These are phyloP conservation scores for Leptinotarsa defecta DNA, from an alignment of 1,140 invertebrate genomes.

Conservation along the genomic window DNA sequence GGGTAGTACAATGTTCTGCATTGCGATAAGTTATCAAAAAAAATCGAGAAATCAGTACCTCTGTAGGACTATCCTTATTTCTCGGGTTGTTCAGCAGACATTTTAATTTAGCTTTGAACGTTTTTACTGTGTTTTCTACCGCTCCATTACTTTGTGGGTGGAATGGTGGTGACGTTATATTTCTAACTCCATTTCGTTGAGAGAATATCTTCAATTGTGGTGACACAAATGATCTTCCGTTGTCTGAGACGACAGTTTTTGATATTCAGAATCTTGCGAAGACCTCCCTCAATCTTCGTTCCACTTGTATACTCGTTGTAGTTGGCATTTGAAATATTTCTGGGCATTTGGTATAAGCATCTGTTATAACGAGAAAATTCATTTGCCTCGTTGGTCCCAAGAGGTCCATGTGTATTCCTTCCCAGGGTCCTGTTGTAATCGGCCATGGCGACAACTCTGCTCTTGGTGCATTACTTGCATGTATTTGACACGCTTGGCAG, in stretches of 20 bases:
- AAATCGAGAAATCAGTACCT: not conserved
- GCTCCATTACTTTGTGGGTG: not conserved
- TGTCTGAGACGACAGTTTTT: not conserved
- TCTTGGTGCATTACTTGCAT: too few relatives aligned
- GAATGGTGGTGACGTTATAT: not conserved
- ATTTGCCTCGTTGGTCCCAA: too few relatives aligned
- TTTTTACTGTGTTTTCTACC: not conserved
- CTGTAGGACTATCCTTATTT: not conserved
- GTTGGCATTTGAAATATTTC: too few relatives aligned
- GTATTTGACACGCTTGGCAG: not conserved
- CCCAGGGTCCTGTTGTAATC: too few relatives aligned
- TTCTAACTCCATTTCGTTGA: not conserved
- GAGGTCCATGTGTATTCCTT: too few relatives aligned
- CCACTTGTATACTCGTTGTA: too few relatives aligned
- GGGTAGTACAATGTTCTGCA: not conserved
- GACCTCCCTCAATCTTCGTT: too few relatives aligned
- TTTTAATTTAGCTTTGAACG: not conserved
- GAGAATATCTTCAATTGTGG: not conserved
- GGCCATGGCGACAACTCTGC: too few relatives aligned
- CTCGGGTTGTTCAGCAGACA: not conserved
- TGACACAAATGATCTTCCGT: not conserved
- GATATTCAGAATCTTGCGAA: too few relatives aligned
- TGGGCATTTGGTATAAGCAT: too few relatives aligned
- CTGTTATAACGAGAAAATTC: too few relatives aligned
- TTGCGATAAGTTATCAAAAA: slow-evolving; percentile 1